Evolutionary conservation across 1,140 invertebrate genomes (phyloP).

Genomic region (Heliconius hewitsoni): DNA sequence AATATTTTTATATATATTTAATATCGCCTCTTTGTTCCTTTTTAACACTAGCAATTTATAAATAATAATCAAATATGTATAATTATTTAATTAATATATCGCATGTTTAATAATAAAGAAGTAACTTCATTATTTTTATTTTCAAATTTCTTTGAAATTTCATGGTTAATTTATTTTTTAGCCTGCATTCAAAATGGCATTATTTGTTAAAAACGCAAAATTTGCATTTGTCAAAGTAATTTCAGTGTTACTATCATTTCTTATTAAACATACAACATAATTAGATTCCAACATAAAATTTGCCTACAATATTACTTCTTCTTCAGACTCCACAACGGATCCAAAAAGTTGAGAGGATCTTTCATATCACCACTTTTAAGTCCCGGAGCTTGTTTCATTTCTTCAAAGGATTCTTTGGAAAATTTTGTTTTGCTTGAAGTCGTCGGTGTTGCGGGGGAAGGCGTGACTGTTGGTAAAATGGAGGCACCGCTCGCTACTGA

Average conservation of each 20-base stretch:
- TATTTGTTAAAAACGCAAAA: too few relatives aligned
- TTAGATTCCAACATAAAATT: not conserved
- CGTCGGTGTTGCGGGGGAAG: constrained; percentile 29
- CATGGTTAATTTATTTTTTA: too few relatives aligned
- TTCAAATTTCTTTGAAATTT: too few relatives aligned
- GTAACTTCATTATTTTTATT: too few relatives aligned
- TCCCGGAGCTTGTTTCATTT: constrained; percentile 76
- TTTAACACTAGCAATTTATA: not conserved
- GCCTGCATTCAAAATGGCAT: too few relatives aligned
- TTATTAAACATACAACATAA: not conserved
- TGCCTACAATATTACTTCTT: constrained; percentile 62
- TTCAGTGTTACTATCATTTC: not conserved
- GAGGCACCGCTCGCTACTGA: constrained; percentile 65
- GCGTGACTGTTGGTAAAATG: constrained; percentile 55
- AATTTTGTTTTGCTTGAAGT: constrained; percentile 57
- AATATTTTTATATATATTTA: not conserved
- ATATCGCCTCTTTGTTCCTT: not conserved
- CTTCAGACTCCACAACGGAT: constrained; percentile 83
- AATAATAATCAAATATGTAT: not conserved
- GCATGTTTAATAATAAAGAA: not conserved
- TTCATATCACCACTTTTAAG: constrained; percentile 79
- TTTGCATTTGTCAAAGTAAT: too few relatives aligned
- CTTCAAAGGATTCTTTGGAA: constrained; percentile 78
- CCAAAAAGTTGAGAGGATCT: constrained; percentile 82
- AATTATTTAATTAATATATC: not conserved